These are phyloP conservation scores for Drosophila kanekoi DNA, from an alignment of 2,888 invertebrate genomes.

Conservation along the genomic window DNA sequence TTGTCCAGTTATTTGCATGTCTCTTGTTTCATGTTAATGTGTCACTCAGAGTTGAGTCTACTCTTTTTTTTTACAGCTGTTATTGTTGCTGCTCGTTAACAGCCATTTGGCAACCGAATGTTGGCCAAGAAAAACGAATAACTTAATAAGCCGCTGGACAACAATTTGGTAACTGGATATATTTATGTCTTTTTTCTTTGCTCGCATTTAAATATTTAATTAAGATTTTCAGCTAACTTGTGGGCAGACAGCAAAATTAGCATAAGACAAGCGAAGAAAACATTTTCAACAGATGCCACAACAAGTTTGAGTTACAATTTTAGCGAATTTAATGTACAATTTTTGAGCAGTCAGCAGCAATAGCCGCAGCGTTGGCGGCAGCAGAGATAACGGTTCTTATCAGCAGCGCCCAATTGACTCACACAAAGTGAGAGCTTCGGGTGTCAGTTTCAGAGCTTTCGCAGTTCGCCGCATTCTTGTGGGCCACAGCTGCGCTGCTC, in stretches of 20 bases:
- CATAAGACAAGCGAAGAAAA: conserved; percentile 34
- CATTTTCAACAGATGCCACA: conserved; percentile 42
- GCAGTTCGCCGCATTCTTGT: conserved; percentile 42
- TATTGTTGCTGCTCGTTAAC: conserved; percentile 32
- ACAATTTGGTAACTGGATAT: conserved; percentile 44
- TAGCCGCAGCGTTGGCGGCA: background rate
- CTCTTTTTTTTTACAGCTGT: conserved; percentile 12
- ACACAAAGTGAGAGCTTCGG: background rate
- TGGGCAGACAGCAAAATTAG: conserved; percentile 37
- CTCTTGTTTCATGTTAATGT: conserved; percentile 18
- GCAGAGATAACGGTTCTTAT: conserved; percentile 36
- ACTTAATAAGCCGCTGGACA: conserved; percentile 44
- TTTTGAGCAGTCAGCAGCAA: background rate
- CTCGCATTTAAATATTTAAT: conserved; percentile 63
- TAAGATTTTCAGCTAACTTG: conserved; percentile 31
- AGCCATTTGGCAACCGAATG: conserved; percentile 53
- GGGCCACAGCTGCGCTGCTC: conserved; percentile 23
- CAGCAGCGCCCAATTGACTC: conserved; percentile 2
- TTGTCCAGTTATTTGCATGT: conserved; percentile 26
- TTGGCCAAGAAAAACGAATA: conserved; percentile 48
- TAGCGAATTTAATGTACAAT: conserved; percentile 5
- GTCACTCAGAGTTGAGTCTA: conserved; percentile 9
- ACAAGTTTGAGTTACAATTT: conserved; percentile 28
- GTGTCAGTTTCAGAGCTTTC: conserved; percentile 24
- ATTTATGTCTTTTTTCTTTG: conserved; percentile 23